A percentile compares a stretch with the other conserved stretches of the same genome.
Conservation (phyloP, 1,140 invertebrate species). For the Apis cerana region DNA sequence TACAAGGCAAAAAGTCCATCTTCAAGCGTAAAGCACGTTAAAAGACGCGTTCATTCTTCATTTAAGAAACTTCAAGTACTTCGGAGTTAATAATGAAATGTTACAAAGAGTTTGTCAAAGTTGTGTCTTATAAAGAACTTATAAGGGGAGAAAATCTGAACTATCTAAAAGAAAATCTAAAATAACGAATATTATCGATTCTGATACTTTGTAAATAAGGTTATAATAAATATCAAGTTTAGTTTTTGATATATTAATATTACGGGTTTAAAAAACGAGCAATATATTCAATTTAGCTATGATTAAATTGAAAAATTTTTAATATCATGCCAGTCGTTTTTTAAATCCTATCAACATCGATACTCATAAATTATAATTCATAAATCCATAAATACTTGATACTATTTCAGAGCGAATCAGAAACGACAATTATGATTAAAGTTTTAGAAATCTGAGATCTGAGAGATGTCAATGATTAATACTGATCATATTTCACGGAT, state of each 20-base stretch:
- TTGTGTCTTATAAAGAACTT: not conserved
- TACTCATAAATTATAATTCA: not conserved
- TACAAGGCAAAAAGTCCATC: not conserved
- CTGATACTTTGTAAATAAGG: not conserved
- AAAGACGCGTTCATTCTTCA: not conserved
- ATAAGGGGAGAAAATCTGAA: not conserved
- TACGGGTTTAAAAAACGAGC: no score
- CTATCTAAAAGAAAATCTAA: not conserved
- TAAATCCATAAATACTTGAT: slow-evolving; percentile 3
- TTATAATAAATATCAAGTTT: no score
- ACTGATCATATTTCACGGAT: not conserved
- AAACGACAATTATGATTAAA: not conserved
- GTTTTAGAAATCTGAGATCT: not conserved
- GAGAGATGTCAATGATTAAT: slow-evolving; percentile 4
- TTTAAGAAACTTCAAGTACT: not conserved
- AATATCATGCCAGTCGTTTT: slow-evolving; percentile 1
- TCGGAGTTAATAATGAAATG: not conserved
- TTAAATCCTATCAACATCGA: not conserved
- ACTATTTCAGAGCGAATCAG: not conserved
- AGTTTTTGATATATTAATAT: no score
- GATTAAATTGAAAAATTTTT: not conserved
- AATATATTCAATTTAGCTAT: no score
- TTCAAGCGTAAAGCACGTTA: not conserved
- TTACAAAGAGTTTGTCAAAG: not conserved
- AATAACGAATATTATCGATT: not conserved